phyloP scores from a whole-genome alignment of 2,888 invertebrate genomes.

The Diaphora mendica region DNA sequence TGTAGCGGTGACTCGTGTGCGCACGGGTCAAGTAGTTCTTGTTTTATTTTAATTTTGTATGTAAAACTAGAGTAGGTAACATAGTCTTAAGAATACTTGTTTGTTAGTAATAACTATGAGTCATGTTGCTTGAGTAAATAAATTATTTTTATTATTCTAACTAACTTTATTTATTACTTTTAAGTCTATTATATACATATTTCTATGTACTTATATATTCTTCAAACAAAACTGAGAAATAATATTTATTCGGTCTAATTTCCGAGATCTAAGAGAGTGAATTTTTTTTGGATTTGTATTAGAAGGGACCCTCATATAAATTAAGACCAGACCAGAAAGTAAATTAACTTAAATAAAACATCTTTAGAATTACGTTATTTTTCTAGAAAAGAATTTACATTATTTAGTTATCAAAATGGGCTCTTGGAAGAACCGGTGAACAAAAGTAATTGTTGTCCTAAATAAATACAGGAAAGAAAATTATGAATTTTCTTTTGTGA shows the following conservation, averaged over 20 bases:
- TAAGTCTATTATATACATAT: no score
- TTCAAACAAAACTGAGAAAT: not conserved
- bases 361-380: not conserved
- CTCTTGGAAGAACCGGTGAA: not conserved
- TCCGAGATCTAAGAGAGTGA: not conserved
- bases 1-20: no score
- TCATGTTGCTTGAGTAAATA: no score
- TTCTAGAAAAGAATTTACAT: slow-evolving; percentile 5
- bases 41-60: no score
- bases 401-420: slow-evolving; percentile 2
- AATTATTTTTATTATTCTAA: no score
- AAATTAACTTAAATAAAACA: not conserved
- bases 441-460: not conserved
- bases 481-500: not conserved
- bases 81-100: no score
- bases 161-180: no score
- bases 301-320: not conserved
- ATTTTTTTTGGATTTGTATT: not conserved
- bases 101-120: no score
- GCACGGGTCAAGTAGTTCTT: no score
- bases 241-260: not conserved
- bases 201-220: not conserved
- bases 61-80: no score
- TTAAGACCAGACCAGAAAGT: not conserved
- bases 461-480: not conserved